phyloP scores from a whole-genome alignment of 2,888 invertebrate species.

The Bombylius major region DNA sequence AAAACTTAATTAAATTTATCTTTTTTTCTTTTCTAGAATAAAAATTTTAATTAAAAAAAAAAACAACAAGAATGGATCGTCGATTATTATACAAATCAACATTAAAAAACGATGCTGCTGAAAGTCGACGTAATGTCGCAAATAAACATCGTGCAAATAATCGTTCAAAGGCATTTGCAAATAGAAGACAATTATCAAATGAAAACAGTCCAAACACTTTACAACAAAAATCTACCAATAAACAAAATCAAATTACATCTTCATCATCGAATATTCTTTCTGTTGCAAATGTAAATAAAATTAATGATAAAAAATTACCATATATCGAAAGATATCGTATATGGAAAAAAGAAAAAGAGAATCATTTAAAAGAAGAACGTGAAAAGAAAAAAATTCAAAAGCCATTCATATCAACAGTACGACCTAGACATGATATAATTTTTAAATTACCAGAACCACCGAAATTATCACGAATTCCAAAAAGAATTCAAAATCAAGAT shows the following conservation, averaged over 20 bases:
- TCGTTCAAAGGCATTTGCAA: neutral
- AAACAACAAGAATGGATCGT: neutral
- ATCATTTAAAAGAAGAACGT: neutral
- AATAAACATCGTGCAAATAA: neutral
- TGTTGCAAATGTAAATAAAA: neutral
- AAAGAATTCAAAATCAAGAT: too few species aligned
- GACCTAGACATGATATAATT: too few species aligned
- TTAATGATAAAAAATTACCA: neutral
- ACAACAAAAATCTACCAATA: neutral
- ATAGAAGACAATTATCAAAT: neutral
- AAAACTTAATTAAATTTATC: too few species aligned
- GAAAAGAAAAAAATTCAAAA: neutral
- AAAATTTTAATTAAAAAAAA: neutral
- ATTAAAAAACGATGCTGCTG: neutral
- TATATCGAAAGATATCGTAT: neutral
- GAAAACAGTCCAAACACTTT: neutral
- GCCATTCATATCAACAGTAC: neutral
- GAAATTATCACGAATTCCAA: too few species aligned
- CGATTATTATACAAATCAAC: neutral
- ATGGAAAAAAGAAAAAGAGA: neutral
- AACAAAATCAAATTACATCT: neutral
- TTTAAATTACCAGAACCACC: too few species aligned
- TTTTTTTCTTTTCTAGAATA: too few species aligned
- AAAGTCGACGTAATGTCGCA: neutral
- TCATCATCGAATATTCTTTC: too few species aligned